Percentiles rank a stretch among this genome's conserved stretches.
Evolutionary conservation across 2,888 invertebrate genomes (phyloP).

Genomic region (Drosophila ustulata): DNA sequence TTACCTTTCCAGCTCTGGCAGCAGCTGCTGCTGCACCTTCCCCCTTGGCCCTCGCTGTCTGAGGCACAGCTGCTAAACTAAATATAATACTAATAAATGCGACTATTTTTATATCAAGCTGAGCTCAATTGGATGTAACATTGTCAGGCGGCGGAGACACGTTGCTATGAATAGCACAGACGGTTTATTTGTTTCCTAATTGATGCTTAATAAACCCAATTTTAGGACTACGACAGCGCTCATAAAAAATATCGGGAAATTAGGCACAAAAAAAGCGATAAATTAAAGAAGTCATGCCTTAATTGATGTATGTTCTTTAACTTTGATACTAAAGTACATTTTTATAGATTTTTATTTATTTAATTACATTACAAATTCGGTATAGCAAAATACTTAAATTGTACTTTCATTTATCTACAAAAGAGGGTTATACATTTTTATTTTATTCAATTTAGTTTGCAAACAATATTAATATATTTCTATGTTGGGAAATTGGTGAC

Average conservation of each 20-base stretch:
- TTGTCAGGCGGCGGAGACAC: conserved; percentile 15
- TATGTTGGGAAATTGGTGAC: too few relatives aligned
- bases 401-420: too few relatives aligned
- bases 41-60: not conserved
- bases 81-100: conserved; percentile 41
- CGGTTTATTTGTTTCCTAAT: conserved; percentile 24
- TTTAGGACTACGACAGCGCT: not conserved
- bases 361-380: not conserved
- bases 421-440: too few relatives aligned
- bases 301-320: too few relatives aligned
- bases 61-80: conserved; percentile 36
- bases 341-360: too few relatives aligned
- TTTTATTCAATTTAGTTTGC: too few relatives aligned
- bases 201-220: conserved; percentile 13
- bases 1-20: conserved; percentile 25
- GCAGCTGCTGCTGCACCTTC: conserved; percentile 11
- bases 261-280: not conserved
- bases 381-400: not conserved
- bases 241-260: not conserved
- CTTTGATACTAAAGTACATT: too few relatives aligned
- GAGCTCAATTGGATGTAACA: conserved; percentile 13
- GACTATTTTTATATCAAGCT: conserved; percentile 27
- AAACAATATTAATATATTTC: not conserved
- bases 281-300: not conserved
- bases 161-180: conserved; percentile 10